Percentiles rank a stretch among this genome's conserved stretches.
These are phyloP conservation scores for Manis javanica DNA, from an alignment of 2,797 vertebrate genomes.

Conservation along the genomic window DNA sequence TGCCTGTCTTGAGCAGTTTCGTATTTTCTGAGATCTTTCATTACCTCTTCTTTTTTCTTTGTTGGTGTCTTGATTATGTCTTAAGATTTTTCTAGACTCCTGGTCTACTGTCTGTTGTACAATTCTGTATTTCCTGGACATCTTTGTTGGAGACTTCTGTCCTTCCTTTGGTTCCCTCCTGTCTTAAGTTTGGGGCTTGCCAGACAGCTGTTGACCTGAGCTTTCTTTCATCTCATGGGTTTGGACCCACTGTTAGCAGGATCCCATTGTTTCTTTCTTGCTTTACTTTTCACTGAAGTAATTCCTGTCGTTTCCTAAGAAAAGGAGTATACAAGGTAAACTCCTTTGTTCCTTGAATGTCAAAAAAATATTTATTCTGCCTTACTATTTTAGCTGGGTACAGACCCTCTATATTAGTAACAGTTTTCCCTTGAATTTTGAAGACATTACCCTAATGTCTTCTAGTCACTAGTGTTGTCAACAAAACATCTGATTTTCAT, in stretches of 20 bases:
- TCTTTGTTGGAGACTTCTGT: neutral
- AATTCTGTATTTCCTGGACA: neutral
- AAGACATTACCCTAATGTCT: neutral
- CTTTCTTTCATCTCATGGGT: slow-evolving; percentile 6
- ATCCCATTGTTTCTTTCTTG: neutral
- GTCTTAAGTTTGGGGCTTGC: neutral
- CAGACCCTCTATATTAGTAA: slow-evolving; percentile 31
- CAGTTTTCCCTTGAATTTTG: slow-evolving; percentile 41
- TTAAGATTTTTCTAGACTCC: neutral
- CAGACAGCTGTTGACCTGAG: neutral
- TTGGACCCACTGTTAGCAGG: neutral
- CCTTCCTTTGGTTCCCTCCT: neutral
- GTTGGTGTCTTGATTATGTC: slow-evolving; percentile 5
- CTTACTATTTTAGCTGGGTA: slow-evolving; percentile 6
- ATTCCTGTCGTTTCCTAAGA: neutral
- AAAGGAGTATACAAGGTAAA: slow-evolving; percentile 10
- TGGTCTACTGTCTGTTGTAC: neutral
- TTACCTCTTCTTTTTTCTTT: neutral
- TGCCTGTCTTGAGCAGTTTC: slow-evolving; percentile 6
- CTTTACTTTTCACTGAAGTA: neutral
- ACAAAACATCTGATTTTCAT: neutral
- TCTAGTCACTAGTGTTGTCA: neutral
- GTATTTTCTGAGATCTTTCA: slow-evolving; percentile 9
- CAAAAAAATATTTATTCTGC: neutral
- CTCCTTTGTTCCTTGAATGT: neutral